A percentile compares a stretch with the other conserved stretches of the same genome.
Conservation (phyloP, 2,797 vertebrate species). For the Enteromius argenteus region DNA sequence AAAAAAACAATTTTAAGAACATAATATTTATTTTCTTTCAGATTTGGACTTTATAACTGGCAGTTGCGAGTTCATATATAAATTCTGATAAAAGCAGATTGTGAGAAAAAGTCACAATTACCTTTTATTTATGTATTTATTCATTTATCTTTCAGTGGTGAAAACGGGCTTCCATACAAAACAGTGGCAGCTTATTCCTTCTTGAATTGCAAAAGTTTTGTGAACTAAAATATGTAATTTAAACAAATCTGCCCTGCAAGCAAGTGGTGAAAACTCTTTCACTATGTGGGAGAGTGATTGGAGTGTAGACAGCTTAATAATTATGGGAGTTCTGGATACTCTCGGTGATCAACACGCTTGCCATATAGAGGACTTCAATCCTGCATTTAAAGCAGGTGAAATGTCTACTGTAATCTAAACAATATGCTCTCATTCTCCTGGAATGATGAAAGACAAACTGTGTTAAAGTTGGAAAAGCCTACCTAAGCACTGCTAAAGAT, state of each 20-base stretch:
- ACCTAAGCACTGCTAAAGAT: not conserved
- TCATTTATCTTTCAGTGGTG: not conserved
- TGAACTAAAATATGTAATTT: not conserved
- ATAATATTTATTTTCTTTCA: too few relatives aligned
- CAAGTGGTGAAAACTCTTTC: not conserved
- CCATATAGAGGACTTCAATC: not conserved
- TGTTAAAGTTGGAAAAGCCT: not conserved
- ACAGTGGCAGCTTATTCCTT: not conserved
- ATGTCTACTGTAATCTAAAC: not conserved
- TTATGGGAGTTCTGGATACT: not conserved
- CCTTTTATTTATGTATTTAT: too few relatives aligned
- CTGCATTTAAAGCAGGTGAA: not conserved
- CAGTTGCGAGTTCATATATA: too few relatives aligned
- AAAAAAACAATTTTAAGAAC: too few relatives aligned
- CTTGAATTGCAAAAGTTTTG: not conserved
- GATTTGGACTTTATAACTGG: too few relatives aligned
- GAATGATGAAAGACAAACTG: not conserved
- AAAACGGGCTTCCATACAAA: not conserved
- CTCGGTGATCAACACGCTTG: not conserved
- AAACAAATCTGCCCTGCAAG: not conserved
- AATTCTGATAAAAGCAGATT: too few relatives aligned
- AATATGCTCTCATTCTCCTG: not conserved
- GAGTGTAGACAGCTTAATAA: not conserved
- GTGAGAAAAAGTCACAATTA: too few relatives aligned
- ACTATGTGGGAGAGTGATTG: not conserved